A percentile compares a stretch with the other conserved stretches of the same genome.
Evolutionary conservation across 2,113 vertebrate genomes (phyloP).

Genomic region (Dromas ardeola): DNA sequence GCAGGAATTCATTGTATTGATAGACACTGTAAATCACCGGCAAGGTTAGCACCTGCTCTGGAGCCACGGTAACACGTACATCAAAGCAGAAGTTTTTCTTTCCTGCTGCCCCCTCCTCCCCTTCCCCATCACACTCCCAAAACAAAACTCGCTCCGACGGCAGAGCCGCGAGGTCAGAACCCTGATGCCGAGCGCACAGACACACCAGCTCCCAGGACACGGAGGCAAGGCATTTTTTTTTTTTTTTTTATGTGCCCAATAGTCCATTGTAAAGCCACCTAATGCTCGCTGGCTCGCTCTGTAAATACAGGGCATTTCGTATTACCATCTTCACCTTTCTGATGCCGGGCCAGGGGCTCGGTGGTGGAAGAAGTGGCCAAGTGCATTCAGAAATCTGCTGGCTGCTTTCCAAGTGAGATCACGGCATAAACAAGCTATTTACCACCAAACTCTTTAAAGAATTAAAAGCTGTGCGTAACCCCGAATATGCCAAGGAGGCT

Average conservation of each 20-base stretch:
- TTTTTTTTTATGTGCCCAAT: rapidly evolving
- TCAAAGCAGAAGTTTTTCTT: background rate
- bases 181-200: background rate
- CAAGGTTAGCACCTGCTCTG: background rate
- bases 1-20: background rate
- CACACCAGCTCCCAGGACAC: background rate
- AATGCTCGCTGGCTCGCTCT: too few relatives aligned
- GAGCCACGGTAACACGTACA: rapidly evolving
- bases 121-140: background rate
- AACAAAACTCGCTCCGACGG: background rate
- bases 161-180: background rate
- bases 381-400: background rate
- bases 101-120: background rate
- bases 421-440: background rate
- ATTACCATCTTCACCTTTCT: background rate
- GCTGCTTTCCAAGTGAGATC: background rate
- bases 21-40: background rate
- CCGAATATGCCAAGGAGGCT: slow-evolving; percentile 1
- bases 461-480: slow-evolving; percentile 26
- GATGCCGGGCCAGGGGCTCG: background rate
- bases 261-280: background rate
- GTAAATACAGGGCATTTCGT: background rate
- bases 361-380: background rate
- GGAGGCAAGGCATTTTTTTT: rapidly evolving
- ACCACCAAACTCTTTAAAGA: background rate